Percentiles rank a stretch among this genome's conserved stretches.
Evolutionary conservation across 2,888 invertebrate species (phyloP).

Genomic region (Cybosia mesomella): DNA sequence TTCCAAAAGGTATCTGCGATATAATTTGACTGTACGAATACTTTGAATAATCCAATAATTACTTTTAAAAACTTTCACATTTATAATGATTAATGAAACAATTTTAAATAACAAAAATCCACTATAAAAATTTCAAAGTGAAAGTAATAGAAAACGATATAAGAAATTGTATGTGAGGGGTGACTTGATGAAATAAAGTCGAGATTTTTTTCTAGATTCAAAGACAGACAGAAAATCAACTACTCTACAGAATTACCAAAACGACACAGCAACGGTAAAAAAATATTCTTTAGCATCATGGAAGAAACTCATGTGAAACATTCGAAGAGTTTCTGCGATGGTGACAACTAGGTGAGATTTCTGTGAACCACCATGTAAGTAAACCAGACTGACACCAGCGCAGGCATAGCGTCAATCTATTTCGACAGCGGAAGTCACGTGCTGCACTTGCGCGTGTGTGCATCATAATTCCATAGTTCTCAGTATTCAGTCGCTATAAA

Average conservation of each 20-base stretch:
- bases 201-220: not conserved
- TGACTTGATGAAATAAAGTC: not conserved
- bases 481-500: conserved; percentile 74
- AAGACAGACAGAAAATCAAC: conserved; percentile 29
- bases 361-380: conserved; percentile 33
- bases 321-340: not conserved
- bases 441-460: conserved; percentile 65
- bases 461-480: conserved; percentile 78
- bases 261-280: not conserved
- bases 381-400: conserved; percentile 29
- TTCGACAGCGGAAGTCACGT: conserved; percentile 81
- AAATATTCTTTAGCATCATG: not conserved
- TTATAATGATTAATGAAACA: not conserved
- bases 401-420: conserved; percentile 68
- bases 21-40: no score
- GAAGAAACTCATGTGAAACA: conserved; percentile 9
- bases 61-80: not conserved
- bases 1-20: no score
- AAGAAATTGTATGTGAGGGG: not conserved
- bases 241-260: conserved; percentile 20
- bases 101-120: not conserved
- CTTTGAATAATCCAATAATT: no score
- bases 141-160: not conserved
- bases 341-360: conserved; percentile 32
- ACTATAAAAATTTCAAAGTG: not conserved